Base-by-base conservation (phyloP, 1,140 invertebrate genomes). In the Drosophila nasuta region DNA sequence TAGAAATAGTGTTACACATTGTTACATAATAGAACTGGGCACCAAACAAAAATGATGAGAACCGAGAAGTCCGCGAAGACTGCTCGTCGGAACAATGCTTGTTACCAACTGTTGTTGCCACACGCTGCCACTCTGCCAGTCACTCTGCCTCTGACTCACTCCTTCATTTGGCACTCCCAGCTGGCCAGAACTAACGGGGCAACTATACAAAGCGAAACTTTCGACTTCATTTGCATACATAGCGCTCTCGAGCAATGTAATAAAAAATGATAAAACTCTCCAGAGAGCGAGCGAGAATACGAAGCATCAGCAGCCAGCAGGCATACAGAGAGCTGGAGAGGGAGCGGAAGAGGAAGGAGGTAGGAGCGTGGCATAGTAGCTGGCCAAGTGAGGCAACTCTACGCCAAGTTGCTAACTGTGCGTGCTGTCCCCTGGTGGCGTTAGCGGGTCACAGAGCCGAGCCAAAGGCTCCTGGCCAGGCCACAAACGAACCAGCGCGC, bases 201-300 rank as follows among this genome's bases (percentile, higher is more conserved):
- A 81, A 85, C 79, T 87, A 83, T 79, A 89, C 85, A 89, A 89
- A 89, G 85, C 67, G 78, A 89, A 89, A 89, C 85, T 89, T 89
- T 89, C 85, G 75, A 81, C 86, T 89, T 89, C 85, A 89, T 89
- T 89, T 89, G 85, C 85, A 89, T 89, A 89, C 85, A 89, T 89
- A 89, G 85, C 86, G 85, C 85, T 85, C 85, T 89, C 85, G 80
- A 89, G 85, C 88, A 89, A 76, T 76, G 85, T 85, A 89, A 89
- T 89, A 89, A 89, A 88, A 89, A 89, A 89, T 89, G 85, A 89
- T 89, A 89, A 89, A 89, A 89, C 82, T 81, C 85, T 89, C 85
- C 13, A 57, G 82, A 81, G 82, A 86, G 65, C n/a, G 6, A 54
- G 63, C 58, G 59, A 15, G 58, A n/a, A 8, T 49, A 58, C 58